Conservation (phyloP, 2,888 invertebrate species). For the Glyphotaelius pellucidus region DNA sequence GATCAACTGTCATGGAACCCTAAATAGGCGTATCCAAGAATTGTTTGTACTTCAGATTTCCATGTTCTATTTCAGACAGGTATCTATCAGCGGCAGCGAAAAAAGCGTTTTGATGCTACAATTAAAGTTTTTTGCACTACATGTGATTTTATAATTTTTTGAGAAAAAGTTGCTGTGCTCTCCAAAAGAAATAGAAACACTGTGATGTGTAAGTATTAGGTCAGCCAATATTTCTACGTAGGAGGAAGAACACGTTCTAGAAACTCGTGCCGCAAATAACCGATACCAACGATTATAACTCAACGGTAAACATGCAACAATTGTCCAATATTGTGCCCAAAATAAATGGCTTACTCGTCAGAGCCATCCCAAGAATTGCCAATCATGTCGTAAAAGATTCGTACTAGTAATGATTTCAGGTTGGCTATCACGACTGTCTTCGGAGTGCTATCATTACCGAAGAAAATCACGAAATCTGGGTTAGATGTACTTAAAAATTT, state of each 20-base stretch:
- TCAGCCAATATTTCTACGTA: background rate
- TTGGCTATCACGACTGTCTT: conserved; percentile 26
- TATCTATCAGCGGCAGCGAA: background rate
- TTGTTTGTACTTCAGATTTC: background rate
- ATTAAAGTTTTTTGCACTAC: background rate
- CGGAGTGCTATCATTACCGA: conserved; percentile 18
- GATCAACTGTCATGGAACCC: too few relatives aligned
- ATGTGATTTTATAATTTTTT: background rate
- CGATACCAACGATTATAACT: background rate
- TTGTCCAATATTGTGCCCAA: background rate
- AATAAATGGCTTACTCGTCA: background rate
- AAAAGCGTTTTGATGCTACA: background rate
- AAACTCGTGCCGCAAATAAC: background rate
- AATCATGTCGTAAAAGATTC: background rate
- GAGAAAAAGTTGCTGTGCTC: background rate
- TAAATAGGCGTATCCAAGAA: too few relatives aligned
- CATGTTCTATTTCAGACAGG: background rate
- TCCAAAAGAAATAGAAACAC: background rate
- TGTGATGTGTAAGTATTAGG: background rate
- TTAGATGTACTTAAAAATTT: conserved; percentile 18
- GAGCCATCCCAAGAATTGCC: background rate
- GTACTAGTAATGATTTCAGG: conserved; percentile 13
- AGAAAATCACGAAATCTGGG: conserved; percentile 21
- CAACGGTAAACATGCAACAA: background rate
- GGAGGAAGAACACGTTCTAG: background rate